A percentile compares a stretch with the other conserved stretches of the same genome.
Evolutionary conservation across 2,888 invertebrate genomes (phyloP).

Genomic region (Resseliella maxima): DNA sequence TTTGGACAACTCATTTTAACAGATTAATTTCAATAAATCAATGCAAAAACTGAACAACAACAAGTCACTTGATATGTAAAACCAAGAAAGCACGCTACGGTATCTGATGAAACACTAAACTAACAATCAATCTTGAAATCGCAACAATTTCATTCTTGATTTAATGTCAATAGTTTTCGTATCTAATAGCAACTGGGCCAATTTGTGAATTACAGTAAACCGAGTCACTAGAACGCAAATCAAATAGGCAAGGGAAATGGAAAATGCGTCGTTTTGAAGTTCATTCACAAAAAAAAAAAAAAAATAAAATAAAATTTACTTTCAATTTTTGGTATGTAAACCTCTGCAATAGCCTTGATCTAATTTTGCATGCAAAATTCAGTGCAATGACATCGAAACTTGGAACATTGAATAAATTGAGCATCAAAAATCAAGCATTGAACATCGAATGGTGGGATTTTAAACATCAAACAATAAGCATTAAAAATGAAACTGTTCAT

Average conservation of each 20-base stretch:
- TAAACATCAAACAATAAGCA: too few species aligned
- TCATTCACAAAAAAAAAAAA: constrained; percentile 33
- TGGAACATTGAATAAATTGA: neutral
- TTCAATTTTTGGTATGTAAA: neutral
- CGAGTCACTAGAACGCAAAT: neutral
- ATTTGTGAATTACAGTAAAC: neutral
- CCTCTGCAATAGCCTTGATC: constrained; percentile 43
- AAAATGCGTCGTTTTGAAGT: constrained; percentile 27
- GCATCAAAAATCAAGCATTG: too few species aligned
- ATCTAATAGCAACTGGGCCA: constrained; percentile 3
- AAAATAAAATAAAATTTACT: too few species aligned
- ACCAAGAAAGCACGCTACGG: neutral
- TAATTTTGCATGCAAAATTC: neutral
- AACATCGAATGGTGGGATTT: too few species aligned
- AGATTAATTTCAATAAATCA: neutral
- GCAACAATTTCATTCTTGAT: neutral
- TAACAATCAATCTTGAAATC: neutral
- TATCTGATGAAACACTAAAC: neutral
- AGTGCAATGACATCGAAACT: neutral
- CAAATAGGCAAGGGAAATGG: neutral
- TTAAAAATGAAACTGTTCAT: too few species aligned
- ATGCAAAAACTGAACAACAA: too few species aligned
- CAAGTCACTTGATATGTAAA: too few species aligned
- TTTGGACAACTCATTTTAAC: neutral
- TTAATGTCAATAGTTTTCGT: constrained; percentile 18